Conservation (phyloP, 35 echinoderm and acorn worm species). For the Heliocidaris erythrogramma region DNA sequence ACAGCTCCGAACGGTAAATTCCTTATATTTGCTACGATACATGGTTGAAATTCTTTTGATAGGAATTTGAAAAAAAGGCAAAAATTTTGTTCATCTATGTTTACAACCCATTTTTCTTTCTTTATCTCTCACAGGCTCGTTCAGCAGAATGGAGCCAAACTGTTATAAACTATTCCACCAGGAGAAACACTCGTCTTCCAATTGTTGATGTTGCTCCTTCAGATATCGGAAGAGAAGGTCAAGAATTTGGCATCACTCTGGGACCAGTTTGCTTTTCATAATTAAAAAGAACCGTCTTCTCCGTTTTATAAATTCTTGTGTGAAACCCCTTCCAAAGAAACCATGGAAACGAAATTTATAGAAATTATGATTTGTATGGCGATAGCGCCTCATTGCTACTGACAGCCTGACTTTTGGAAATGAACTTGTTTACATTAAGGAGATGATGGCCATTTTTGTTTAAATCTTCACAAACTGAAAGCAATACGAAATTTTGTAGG, state of each 20-base stretch:
- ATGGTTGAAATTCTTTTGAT: too few species aligned
- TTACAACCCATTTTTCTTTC: constrained; percentile 29
- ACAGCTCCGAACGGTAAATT: neutral
- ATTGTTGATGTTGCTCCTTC: constrained; percentile 79
- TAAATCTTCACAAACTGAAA: neutral
- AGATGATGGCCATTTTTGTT: neutral
- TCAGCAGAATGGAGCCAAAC: constrained; percentile 71
- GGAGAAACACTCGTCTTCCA: constrained; percentile 81
- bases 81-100: neutral
- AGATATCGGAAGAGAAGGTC: constrained; percentile 74
- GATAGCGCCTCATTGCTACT: neutral
- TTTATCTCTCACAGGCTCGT: constrained; percentile 32
- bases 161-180: constrained; percentile 71
- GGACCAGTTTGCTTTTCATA: constrained; percentile 93
- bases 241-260: constrained; percentile 88
- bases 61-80: too few species aligned
- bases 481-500: neutral
- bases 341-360: neutral
- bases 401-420: neutral
- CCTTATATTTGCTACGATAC: too few species aligned
- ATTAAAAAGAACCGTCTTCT: neutral
- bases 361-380: neutral
- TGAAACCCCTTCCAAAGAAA: neutral
- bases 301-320: neutral
- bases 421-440: neutral